Evolutionary conservation across 2,113 vertebrate genomes (phyloP).

Genomic region (Misgurnus anguillicaudatus): DNA sequence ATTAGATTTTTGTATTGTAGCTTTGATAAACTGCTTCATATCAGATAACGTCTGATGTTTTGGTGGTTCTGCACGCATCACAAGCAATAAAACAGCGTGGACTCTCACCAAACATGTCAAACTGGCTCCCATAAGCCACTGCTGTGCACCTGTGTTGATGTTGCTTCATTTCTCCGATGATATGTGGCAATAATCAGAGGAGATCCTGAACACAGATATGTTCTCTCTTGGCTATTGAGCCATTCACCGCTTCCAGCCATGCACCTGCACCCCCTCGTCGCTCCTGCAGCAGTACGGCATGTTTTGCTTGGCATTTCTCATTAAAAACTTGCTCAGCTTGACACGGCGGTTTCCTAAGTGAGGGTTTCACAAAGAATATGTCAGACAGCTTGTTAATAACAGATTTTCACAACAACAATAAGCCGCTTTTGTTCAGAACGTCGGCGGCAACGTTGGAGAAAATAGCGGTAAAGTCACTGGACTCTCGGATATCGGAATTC

Average conservation of each 20-base stretch:
- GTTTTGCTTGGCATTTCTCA: constrained; percentile 71
- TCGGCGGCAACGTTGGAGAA: constrained; percentile 57
- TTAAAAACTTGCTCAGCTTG: constrained; percentile 69
- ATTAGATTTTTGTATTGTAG: not conserved
- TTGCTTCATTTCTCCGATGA: constrained; percentile 66
- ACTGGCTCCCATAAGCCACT: constrained; percentile 41
- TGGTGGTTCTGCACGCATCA: not conserved
- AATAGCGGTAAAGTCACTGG: not conserved
- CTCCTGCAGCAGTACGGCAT: constrained; percentile 52
- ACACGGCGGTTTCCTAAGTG: constrained; percentile 63
- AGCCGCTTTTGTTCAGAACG: constrained; percentile 49
- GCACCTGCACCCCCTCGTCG: constrained; percentile 71
- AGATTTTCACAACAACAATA: constrained; percentile 65
- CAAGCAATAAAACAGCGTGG: constrained; percentile 6
- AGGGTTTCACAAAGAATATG: constrained; percentile 65
- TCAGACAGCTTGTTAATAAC: constrained; percentile 66
- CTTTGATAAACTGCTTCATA: constrained; percentile 35
- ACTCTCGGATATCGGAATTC: constrained; percentile 46
- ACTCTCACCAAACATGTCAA: constrained; percentile 18
- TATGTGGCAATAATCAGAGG: constrained; percentile 64
- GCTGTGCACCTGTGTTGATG: constrained; percentile 58
- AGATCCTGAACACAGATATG: constrained; percentile 57
- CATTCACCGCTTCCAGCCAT: constrained; percentile 70
- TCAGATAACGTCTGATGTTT: constrained; percentile 19
- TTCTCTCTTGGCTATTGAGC: constrained; percentile 50